phyloP scores from a whole-genome alignment of 2,888 invertebrate species.

The Tenthredo distinguenda region DNA sequence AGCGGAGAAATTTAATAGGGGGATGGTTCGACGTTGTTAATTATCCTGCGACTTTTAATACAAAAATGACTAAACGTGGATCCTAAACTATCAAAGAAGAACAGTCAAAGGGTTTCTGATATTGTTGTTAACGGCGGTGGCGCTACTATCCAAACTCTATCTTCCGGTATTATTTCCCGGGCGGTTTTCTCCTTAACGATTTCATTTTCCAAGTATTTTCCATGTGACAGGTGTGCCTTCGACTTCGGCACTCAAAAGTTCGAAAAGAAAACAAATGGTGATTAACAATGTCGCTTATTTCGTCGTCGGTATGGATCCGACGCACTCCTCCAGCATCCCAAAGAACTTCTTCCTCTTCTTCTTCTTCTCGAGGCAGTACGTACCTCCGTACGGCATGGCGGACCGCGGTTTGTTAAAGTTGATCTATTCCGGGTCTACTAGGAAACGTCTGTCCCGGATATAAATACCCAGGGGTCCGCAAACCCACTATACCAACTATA shows the following conservation, averaged over 20 bases:
- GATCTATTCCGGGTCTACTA: constrained; percentile 73
- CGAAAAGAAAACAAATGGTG: constrained; percentile 63
- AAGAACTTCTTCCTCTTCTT: constrained; percentile 46
- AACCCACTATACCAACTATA: constrained; percentile 27
- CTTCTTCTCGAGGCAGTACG: constrained; percentile 53
- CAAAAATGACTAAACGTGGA: neutral
- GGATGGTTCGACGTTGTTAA: neutral
- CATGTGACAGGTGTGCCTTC: constrained; percentile 63
- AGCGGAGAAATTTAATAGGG: neutral
- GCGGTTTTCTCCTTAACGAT: neutral
- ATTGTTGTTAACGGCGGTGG: neutral
- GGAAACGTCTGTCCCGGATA: constrained; percentile 65
- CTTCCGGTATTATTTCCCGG: constrained; percentile 38
- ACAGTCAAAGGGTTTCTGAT: constrained; percentile 12
- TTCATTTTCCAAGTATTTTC: constrained; percentile 40
- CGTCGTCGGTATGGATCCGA: constrained; percentile 28
- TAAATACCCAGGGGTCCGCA: constrained; percentile 43
- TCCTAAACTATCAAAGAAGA: neutral
- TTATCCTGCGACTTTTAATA: neutral
- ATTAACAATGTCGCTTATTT: constrained; percentile 58
- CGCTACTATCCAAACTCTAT: constrained; percentile 40
- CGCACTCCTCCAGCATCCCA: neutral
- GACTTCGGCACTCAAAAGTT: constrained; percentile 52
- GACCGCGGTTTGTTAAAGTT: constrained; percentile 53
- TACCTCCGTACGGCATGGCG: neutral